Base-by-base conservation (phyloP, 2,797 vertebrate genomes). In the Periparus ater region DNA sequence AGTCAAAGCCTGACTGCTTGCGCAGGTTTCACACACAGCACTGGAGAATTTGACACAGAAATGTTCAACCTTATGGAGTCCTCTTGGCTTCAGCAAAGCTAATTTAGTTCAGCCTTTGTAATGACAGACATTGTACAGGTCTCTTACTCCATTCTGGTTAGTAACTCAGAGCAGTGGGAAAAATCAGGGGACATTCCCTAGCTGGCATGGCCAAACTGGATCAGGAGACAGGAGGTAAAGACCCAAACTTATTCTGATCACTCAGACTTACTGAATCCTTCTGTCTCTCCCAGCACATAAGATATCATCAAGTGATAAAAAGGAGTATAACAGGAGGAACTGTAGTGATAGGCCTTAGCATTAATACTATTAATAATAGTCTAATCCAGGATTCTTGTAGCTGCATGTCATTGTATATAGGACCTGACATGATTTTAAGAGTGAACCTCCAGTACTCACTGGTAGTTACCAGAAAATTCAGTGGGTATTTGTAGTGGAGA, bases 31-130 rank as follows among this genome's bases (percentile, higher is more conserved):
- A 76, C 26, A 47, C 34, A 55, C 11, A 53, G 21, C 55, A n/a
- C 57, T 68, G 75, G 11, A 50, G 61, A 36, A 34, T 29, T 13
- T 22, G 47, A 57, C 38, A 82, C 21, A 89, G 40, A 61, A n/a
- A 66, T 11, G 3, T 63, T 88, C 53, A 55, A 22, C 3, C 6
- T 36, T 51, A 16, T 15, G 40, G 77, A 73, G 40, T 40, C 17
- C n/a, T 17, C 76, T 38, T 85, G 50, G 9, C 38, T 67, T 87
- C 78, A 82, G 72, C 51, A 85, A 73, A 62, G 53, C 23, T 85
- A 58, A 70, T 74, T 88, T 76, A 66, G 13, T 85, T 91, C 71
- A 45, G 32, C 53, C 34, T 76, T 73, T 70, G 10, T 76, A 83
- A 93, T 45, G 42, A 45, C 8, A 34, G 77, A 60, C 26, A 42